Evolutionary conservation across 2,888 invertebrate genomes (phyloP), one percentile per base, ranked within the genome.

Genomic region (Acleris emargana): DNA sequence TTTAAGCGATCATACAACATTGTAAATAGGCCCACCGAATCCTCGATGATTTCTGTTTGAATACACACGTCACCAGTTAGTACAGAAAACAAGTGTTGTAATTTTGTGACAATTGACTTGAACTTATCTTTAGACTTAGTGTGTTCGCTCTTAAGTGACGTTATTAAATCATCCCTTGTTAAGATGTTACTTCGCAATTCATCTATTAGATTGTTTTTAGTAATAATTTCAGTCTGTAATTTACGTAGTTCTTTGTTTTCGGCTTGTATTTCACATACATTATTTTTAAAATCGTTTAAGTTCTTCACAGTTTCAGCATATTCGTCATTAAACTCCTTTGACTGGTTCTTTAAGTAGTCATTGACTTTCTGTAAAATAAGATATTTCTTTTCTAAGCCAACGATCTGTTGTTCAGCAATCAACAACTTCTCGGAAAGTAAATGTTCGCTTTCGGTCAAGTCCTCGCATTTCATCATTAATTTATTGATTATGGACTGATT

Each of bases 21-120:
- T 18, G 72, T 77, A 55, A 84, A 80, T 47, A 80, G 71, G 45
- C 72, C 71, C 18, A 76, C 75, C 69, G 82, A 76, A 72, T 78
- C 78, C 17, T 82, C 80, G 43, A 81, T 72, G 32, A 78, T 63
- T 54, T 78, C 73, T 20, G 83, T 83, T 38, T 83, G 71, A 69
- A 81, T 79, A 67, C 73, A 72, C 52, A 77, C 74, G 57, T 82
- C 78, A 28, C 78, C 79, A 18, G 82, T 76, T 63, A 87, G 69
- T 63, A 77, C 73, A 3, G 62, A 54, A 16, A 84, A 72, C 61
- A 87, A 77, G 53, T 73, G 71, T 68, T 82, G 75, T 53, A 83
- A 54, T 72, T 80, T 82, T 17, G 58, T 59, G 49, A 83, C 62
- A 7, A 75, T 70, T 22, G 72, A 67, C 70, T 83, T 83, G 22